phyloP scores from a whole-genome alignment of 2,888 invertebrate genomes.

The Agonopterix arenella region DNA sequence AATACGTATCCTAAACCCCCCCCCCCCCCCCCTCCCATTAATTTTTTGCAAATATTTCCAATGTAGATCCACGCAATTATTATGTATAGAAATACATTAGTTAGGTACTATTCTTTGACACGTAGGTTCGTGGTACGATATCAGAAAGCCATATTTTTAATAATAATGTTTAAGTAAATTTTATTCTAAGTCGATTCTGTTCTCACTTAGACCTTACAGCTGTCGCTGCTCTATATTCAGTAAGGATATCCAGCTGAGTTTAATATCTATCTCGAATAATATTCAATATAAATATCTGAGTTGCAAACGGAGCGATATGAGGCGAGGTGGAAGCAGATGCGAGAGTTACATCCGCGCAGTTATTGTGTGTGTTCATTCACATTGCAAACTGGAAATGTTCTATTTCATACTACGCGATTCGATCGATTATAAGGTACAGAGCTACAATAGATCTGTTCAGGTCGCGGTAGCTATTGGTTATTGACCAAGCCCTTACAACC shows the following conservation, averaged over 20 bases:
- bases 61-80: too few species aligned
- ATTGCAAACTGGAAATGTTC: not conserved
- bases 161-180: not conserved
- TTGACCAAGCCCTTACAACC: too few species aligned
- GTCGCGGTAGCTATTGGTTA: too few species aligned
- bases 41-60: too few species aligned
- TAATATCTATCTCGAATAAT: slow-evolving; percentile 50
- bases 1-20: too few species aligned
- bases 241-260: slow-evolving; percentile 37
- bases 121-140: too few species aligned
- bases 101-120: too few species aligned
- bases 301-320: slow-evolving; percentile 28
- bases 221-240: slow-evolving; percentile 38
- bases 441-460: too few species aligned
- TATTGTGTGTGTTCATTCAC: slow-evolving; percentile 1
- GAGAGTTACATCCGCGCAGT: not conserved
- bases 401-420: not conserved
- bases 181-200: slow-evolving; percentile 2
- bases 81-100: too few species aligned
- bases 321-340: slow-evolving; percentile 14
- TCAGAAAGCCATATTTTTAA: too few species aligned
- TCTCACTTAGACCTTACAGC: slow-evolving; percentile 38
- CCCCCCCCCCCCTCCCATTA: too few species aligned
- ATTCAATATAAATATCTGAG: slow-evolving; percentile 46
- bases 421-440: too few species aligned